Percentiles rank a stretch among this genome's conserved stretches.
phyloP scores from a whole-genome alignment of 1,140 invertebrate genomes.

The Myzus persicae region DNA sequence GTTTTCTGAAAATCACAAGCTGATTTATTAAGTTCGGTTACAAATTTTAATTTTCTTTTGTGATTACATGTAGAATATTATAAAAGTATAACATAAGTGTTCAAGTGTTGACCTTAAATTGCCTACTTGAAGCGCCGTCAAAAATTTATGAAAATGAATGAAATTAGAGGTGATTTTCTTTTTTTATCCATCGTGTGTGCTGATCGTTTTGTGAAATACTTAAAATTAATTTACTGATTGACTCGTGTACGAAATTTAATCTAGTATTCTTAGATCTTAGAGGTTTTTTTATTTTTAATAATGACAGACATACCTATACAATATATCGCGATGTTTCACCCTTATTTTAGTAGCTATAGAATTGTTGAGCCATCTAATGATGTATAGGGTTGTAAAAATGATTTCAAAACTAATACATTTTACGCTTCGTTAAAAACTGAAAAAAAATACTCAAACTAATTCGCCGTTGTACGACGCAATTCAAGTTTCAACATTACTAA shows the following conservation, averaged over 20 bases:
- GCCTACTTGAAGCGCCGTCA: background rate
- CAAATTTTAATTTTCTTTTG: background rate
- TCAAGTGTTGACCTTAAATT: background rate
- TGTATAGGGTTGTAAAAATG: background rate
- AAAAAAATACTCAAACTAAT: background rate
- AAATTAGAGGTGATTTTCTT: background rate
- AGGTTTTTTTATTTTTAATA: background rate
- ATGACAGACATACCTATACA: background rate
- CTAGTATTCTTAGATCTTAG: background rate
- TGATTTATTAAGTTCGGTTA: background rate
- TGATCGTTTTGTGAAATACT: background rate
- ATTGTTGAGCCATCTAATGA: background rate
- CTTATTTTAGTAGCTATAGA: background rate
- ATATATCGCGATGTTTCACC: background rate
- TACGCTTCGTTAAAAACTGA: background rate
- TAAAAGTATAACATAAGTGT: too few species aligned
- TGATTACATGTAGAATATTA: background rate
- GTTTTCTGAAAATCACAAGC: background rate
- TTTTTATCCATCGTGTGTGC: background rate
- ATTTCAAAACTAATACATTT: background rate
- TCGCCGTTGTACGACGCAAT: background rate
- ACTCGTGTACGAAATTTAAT: background rate
- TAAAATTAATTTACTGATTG: background rate
- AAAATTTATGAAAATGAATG: background rate
- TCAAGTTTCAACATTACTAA: background rate